Conservation (phyloP, 35 echinoderm and acorn worm genomes). For the Ophiothrix spiculata region DNA sequence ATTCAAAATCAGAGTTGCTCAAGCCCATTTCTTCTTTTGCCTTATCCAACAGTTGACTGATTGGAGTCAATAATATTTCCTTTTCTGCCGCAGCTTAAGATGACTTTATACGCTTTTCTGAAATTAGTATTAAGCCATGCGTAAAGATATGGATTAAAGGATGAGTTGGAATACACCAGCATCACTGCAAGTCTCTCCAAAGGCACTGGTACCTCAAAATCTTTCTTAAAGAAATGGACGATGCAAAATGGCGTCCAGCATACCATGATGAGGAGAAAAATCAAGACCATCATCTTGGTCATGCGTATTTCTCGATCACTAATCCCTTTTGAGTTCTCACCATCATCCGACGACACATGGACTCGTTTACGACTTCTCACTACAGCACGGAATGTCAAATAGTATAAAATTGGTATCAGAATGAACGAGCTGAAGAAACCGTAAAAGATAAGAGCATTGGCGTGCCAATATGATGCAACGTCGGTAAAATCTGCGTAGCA, state of each 20-base stretch:
- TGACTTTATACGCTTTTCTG: conserved; percentile 11
- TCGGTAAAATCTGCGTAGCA: conserved; percentile 45
- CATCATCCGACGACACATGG: not conserved
- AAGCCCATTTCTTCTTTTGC: too few relatives aligned
- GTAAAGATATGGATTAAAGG: conserved; percentile 72
- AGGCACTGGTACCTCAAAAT: conserved; percentile 23
- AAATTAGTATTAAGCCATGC: conserved; percentile 64
- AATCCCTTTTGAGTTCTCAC: not conserved
- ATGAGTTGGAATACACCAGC: conserved; percentile 71
- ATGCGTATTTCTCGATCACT: conserved; percentile 48
- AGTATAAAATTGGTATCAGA: conserved; percentile 58
- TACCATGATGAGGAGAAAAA: conserved; percentile 46
- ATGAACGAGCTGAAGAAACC: conserved; percentile 13
- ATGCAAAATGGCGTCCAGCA: conserved; percentile 66
- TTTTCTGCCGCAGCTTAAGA: conserved; percentile 1
- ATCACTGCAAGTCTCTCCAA: conserved; percentile 41
- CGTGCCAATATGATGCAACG: conserved; percentile 26
- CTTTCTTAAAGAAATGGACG: conserved; percentile 51
- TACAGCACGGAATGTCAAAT: conserved; percentile 39
- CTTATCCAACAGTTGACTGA: not conserved
- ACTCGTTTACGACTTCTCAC: conserved; percentile 19
- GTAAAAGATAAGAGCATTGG: not conserved
- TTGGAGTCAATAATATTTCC: not conserved
- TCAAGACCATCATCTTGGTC: conserved; percentile 54
- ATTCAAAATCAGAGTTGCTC: too few relatives aligned